Evolutionary conservation across 2,113 vertebrate genomes (phyloP).

Genomic region (Hemibagrus wyckioides): DNA sequence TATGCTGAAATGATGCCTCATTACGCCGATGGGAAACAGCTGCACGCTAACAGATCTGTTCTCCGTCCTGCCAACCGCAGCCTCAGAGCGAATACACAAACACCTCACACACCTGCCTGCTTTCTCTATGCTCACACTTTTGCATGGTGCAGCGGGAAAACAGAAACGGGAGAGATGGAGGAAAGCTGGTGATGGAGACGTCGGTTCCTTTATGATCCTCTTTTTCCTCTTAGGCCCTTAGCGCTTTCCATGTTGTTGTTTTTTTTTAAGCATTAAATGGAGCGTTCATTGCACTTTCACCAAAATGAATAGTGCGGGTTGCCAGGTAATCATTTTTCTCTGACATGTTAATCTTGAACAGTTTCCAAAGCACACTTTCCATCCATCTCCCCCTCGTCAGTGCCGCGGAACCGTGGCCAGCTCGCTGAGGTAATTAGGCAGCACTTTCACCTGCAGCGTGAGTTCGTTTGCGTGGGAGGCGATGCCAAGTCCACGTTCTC

Average conservation of each 20-base stretch:
- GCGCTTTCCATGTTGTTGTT: conserved; percentile 53
- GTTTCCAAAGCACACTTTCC: conserved; percentile 73
- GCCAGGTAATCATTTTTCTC: conserved; percentile 64
- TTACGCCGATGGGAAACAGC: conserved; percentile 66
- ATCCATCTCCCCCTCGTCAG: conserved; percentile 58
- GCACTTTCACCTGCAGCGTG: conserved; percentile 60
- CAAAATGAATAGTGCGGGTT: conserved; percentile 56
- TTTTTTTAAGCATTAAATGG: conserved; percentile 53
- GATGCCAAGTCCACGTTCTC: conserved; percentile 48
- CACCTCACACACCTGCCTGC: conserved; percentile 58
- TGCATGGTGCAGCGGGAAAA: not conserved
- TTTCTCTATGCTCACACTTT: conserved; percentile 35
- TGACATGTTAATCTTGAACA: conserved; percentile 62
- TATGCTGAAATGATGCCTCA: conserved; percentile 52
- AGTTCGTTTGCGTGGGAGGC: conserved; percentile 57
- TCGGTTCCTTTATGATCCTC: conserved; percentile 47
- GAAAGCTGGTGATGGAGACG: conserved; percentile 43
- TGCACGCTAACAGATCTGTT: conserved; percentile 46
- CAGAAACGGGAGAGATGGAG: conserved; percentile 25
- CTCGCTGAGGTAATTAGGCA: conserved; percentile 62
- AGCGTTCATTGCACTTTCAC: conserved; percentile 60
- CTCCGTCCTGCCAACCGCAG: conserved; percentile 44
- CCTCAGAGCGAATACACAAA: conserved; percentile 51
- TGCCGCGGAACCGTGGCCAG: conserved; percentile 52
- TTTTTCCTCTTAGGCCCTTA: conserved; percentile 48